A percentile compares a stretch with the other conserved stretches of the same genome.
Conservation (phyloP, 2,113 vertebrate genomes). For the Alethe castanea region DNA sequence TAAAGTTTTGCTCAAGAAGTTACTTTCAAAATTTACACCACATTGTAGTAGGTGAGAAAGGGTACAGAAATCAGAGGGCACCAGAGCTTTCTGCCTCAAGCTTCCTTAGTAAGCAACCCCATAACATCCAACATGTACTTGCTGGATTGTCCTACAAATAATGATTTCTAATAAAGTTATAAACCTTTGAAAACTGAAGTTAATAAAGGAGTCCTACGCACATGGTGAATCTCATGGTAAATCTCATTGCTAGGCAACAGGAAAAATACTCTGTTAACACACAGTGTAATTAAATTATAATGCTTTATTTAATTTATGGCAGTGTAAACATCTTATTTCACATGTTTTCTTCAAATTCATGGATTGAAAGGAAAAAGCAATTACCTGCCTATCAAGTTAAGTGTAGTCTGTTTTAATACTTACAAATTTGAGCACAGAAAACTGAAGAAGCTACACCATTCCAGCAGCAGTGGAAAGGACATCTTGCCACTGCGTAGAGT, state of each 20-base stretch:
- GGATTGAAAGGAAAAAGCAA: not conserved
- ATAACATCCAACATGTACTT: not conserved
- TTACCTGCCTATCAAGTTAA: not conserved
- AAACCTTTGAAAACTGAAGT: conserved; percentile 2
- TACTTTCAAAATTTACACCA: not conserved
- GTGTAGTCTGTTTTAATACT: not conserved
- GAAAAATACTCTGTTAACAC: conserved; percentile 25
- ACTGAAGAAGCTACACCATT: not conserved
- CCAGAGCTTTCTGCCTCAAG: not conserved
- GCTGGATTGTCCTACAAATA: not conserved
- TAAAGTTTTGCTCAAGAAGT: not conserved
- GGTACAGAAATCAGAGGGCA: not conserved
- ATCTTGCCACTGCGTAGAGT: not conserved
- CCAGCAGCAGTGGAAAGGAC: not conserved
- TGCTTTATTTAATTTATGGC: not conserved
- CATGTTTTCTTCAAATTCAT: not conserved
- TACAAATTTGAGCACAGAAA: not conserved
- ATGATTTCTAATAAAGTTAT: conserved; percentile 1
- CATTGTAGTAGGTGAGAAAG: not conserved
- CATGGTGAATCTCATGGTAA: conserved; percentile 16
- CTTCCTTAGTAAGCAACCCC: not conserved
- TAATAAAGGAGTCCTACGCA: conserved; percentile 15
- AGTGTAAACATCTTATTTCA: not conserved
- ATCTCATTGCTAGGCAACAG: conserved; percentile 47
- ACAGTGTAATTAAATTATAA: conserved; percentile 20